phyloP scores from a whole-genome alignment of 37 sponge, comb jelly and placozoan species.

The Crambe crambe region DNA sequence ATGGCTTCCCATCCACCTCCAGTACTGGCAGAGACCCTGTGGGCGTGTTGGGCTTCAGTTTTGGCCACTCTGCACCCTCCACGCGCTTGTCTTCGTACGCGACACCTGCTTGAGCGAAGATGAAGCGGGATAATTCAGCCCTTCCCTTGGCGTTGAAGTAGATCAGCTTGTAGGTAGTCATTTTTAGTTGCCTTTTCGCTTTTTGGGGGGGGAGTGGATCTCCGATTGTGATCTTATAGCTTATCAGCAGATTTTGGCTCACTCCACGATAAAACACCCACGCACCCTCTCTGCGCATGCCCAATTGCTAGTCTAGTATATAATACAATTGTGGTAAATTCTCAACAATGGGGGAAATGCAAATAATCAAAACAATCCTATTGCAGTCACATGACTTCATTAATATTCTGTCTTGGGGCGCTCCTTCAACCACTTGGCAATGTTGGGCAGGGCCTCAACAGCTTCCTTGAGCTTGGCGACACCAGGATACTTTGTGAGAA shows the following conservation, averaged over 20 bases:
- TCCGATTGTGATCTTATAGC: too few relatives aligned
- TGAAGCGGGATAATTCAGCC: constrained; percentile 38
- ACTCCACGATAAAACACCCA: too few relatives aligned
- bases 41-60: constrained; percentile 54
- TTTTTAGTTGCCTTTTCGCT: too few relatives aligned
- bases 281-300: too few relatives aligned
- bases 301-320: too few relatives aligned
- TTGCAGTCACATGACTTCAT: too few relatives aligned
- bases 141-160: constrained; percentile 50
- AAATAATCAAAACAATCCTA: too few relatives aligned
- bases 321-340: too few relatives aligned
- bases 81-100: constrained; percentile 41
- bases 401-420: constrained; percentile 51
- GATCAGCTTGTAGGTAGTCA: constrained; percentile 44
- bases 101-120: constrained; percentile 49
- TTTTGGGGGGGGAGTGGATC: too few relatives aligned
- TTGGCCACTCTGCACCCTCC: constrained; percentile 19
- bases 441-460: constrained; percentile 45
- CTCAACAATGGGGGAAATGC: too few relatives aligned
- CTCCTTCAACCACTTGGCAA: constrained; percentile 62
- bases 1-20: constrained; percentile 64
- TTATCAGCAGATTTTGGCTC: too few relatives aligned
- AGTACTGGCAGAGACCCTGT: constrained; percentile 63
- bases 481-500: constrained; percentile 25
- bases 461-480: constrained; percentile 27